phyloP scores from a whole-genome alignment of 1,140 invertebrate genomes.

The Oryzaephilus surinamensis region DNA sequence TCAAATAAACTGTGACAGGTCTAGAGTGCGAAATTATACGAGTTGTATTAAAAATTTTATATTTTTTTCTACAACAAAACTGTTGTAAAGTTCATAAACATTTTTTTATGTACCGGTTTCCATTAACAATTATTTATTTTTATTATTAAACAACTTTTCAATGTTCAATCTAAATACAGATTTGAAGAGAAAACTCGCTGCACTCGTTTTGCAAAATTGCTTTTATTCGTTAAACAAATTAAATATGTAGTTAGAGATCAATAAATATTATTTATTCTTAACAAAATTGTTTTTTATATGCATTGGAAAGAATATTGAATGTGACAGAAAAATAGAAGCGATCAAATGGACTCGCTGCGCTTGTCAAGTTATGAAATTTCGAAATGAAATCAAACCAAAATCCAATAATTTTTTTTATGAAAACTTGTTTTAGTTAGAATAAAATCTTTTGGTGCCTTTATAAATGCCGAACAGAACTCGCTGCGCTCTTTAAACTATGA shows the following conservation, averaged over 20 bases:
- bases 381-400: too few relatives aligned
- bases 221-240: too few relatives aligned
- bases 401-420: too few relatives aligned
- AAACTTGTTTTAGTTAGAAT: too few relatives aligned
- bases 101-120: constrained; percentile 2
- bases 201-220: constrained; percentile 1
- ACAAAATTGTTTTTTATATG: not conserved
- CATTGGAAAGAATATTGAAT: constrained; percentile 1
- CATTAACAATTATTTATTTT: not conserved
- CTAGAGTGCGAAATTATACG: constrained; percentile 4
- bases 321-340: too few relatives aligned
- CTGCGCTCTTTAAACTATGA: not conserved
- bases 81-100: too few relatives aligned
- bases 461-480: too few relatives aligned
- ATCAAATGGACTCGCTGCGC: too few relatives aligned
- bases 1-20: not conserved
- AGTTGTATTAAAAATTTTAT: constrained; percentile 6
- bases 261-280: constrained; percentile 6
- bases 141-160: constrained; percentile 5
- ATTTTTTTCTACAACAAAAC: too few relatives aligned
- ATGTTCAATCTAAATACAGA: not conserved
- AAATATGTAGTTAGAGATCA: too few relatives aligned
- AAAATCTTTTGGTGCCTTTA: too few relatives aligned
- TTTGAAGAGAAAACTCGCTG: constrained; percentile 4
- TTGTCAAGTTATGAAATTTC: too few relatives aligned